phyloP scores from a whole-genome alignment of 2,888 invertebrate genomes.

The Hydroisotoma schaefferi region DNA sequence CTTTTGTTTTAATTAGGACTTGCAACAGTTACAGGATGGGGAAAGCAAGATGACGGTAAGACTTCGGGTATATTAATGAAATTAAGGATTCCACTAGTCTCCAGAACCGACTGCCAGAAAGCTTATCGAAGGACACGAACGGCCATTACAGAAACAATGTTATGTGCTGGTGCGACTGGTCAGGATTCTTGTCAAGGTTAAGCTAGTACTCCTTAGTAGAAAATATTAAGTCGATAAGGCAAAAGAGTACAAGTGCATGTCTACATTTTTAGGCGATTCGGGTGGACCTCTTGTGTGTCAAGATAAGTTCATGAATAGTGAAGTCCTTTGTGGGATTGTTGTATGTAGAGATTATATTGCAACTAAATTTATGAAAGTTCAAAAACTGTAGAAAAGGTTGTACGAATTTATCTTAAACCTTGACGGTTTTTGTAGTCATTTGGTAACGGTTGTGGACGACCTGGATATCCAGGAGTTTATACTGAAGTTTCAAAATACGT shows the following conservation, averaged over 20 bases:
- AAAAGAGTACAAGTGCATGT: background rate
- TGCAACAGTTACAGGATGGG: conserved; percentile 16
- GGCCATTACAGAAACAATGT: conserved; percentile 21
- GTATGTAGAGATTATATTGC: too few relatives aligned
- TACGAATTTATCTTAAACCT: conserved; percentile 13
- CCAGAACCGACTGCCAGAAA: conserved; percentile 8
- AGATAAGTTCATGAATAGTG: background rate
- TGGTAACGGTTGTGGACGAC: conserved; percentile 30
- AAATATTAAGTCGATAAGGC: background rate
- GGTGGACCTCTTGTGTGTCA: conserved; percentile 1
- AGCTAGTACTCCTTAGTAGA: background rate
- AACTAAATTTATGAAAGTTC: too few relatives aligned
- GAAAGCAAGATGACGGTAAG: background rate
- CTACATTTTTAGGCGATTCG: conserved; percentile 4
- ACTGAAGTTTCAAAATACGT: conserved; percentile 25
- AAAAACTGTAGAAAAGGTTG: background rate
- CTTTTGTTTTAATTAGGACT: conserved; percentile 2
- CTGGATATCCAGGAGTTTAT: conserved; percentile 23
- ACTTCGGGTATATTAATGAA: conserved; percentile 12
- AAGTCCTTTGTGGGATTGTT: background rate
- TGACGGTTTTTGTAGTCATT: too few relatives aligned
- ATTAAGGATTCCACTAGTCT: conserved; percentile 17
- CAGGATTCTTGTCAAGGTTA: conserved; percentile 25
- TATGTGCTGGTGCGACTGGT: conserved; percentile 29
- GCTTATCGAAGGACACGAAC: conserved; percentile 11